Percentiles rank a stretch among this genome's conserved stretches.
Conservation (phyloP, 2,113 vertebrate genomes). For the Tichodroma muraria region DNA sequence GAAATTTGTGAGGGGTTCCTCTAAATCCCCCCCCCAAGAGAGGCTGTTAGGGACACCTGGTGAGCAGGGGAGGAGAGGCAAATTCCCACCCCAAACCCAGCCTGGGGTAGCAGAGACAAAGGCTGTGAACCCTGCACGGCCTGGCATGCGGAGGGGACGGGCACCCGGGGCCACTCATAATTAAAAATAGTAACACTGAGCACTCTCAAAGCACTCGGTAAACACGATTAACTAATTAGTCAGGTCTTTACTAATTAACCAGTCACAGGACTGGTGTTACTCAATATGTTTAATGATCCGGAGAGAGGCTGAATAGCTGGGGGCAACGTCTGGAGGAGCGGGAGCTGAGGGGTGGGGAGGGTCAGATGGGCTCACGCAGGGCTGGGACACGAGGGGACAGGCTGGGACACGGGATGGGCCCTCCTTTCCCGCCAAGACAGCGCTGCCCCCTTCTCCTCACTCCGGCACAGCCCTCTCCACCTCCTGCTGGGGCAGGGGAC, state of each 20-base stretch:
- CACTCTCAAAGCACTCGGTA: constrained; percentile 29
- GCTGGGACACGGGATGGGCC: not conserved
- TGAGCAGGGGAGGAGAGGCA: not conserved
- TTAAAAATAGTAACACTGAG: constrained; percentile 39
- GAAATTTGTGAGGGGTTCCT: not conserved
- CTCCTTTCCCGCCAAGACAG: not conserved
- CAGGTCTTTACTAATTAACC: constrained; percentile 59
- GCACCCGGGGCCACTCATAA: not conserved
- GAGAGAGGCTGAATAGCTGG: constrained; percentile 25
- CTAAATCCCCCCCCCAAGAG: not conserved
- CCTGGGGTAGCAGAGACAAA: not conserved
- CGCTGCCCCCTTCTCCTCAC: not conserved
- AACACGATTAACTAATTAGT: constrained; percentile 61
- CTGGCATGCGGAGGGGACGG: not conserved
- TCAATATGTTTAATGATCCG: constrained; percentile 57
- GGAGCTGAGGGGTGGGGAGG: not conserved
- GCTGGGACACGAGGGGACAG: not conserved
- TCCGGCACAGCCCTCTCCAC: too few species aligned
- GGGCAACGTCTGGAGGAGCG: not conserved
- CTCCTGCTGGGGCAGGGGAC: fast-evolving
- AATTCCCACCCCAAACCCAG: not conserved
- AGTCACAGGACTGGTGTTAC: constrained; percentile 41
- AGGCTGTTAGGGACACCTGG: not conserved
- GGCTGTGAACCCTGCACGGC: not conserved
- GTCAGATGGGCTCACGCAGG: not conserved